A percentile compares a stretch with the other conserved stretches of the same genome.
Evolutionary conservation across 2,113 vertebrate genomes (phyloP).

Genomic region (Capreolus pygargus): DNA sequence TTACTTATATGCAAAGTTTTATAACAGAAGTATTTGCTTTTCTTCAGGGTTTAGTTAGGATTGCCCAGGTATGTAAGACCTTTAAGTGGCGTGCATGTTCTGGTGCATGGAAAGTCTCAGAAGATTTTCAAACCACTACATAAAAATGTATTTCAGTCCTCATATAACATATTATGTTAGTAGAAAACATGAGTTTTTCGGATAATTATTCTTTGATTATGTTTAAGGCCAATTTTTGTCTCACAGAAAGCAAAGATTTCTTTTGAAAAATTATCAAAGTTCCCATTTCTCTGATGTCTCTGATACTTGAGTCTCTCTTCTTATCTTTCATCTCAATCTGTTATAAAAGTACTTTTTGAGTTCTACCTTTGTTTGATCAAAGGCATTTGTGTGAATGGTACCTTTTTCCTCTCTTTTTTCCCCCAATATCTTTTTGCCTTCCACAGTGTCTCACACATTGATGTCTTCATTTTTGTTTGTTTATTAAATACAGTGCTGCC

Average conservation of each 20-base stretch:
- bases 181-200: neutral
- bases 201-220: neutral
- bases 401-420: neutral
- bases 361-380: slow-evolving; percentile 29
- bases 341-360: neutral
- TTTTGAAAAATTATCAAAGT: neutral
- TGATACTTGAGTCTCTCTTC: neutral
- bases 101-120: neutral
- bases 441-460: neutral
- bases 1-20: neutral
- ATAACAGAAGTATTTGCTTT: neutral
- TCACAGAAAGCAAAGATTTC: neutral
- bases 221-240: neutral
- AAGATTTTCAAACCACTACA: neutral
- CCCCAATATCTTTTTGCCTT: neutral
- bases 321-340: neutral
- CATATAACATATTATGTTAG: neutral
- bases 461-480: slow-evolving; percentile 25
- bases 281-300: neutral
- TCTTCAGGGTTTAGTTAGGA: neutral
- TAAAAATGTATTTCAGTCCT: neutral
- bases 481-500: neutral
- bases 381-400: neutral
- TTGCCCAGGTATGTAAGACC: neutral
- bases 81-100: neutral